Conservation (phyloP, 2,797 vertebrate species). For the Nasua narica region DNA sequence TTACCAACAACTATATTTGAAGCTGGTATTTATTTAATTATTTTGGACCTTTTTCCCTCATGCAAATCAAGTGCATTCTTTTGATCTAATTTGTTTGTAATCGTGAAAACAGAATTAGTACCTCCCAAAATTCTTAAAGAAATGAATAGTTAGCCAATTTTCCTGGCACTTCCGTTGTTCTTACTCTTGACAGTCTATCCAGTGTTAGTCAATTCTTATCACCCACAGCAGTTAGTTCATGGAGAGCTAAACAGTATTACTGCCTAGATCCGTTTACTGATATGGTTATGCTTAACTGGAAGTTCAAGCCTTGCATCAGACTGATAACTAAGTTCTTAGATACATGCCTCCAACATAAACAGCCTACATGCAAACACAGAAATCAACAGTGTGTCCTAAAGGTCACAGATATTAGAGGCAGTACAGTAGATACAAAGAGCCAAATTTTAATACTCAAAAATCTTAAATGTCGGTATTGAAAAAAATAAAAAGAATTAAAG, state of each 20-base stretch:
- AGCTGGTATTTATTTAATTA: conserved; percentile 40
- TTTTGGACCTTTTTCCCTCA: background rate
- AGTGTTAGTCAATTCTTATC: background rate
- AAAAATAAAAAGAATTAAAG: background rate
- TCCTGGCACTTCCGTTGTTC: background rate
- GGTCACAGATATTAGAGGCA: background rate
- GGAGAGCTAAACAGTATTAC: background rate
- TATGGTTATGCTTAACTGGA: background rate
- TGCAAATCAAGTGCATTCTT: conserved; percentile 25
- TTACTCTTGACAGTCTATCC: background rate
- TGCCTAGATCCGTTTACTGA: background rate
- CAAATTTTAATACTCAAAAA: conserved; percentile 15
- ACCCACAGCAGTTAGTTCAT: conserved; percentile 21
- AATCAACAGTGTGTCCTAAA: background rate
- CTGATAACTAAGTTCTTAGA: background rate
- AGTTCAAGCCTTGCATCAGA: background rate
- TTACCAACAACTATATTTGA: conserved; percentile 30
- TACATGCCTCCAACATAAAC: background rate
- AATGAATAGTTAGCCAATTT: background rate
- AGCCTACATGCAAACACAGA: background rate
- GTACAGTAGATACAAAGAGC: background rate
- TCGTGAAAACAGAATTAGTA: background rate
- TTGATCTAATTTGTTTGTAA: conserved; percentile 33
- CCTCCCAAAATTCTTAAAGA: conserved; percentile 39
- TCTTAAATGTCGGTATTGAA: background rate